Conservation (phyloP, 2,113 vertebrate species). For the Stigmatopora nigra region DNA sequence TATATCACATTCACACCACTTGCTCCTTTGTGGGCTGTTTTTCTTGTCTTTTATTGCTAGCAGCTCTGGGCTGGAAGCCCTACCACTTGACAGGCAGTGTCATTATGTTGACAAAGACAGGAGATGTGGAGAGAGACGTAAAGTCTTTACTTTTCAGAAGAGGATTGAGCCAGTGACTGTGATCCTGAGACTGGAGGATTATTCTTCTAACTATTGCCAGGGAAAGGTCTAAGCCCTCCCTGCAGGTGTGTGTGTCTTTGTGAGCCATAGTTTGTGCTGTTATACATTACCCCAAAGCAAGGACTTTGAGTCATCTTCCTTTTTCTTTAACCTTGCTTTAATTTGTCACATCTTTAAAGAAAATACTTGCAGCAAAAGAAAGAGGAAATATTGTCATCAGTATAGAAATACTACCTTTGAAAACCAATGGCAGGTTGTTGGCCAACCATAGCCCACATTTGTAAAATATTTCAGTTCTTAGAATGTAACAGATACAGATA, state of each 20-base stretch:
- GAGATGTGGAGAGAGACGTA: constrained; percentile 17
- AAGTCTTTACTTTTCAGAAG: constrained; percentile 28
- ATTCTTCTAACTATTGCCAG: constrained; percentile 29
- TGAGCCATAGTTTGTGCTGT: constrained; percentile 30
- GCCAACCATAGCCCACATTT: too few relatives aligned
- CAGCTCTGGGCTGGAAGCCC: background rate
- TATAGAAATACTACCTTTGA: background rate
- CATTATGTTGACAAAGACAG: constrained; percentile 20
- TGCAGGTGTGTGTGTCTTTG: constrained; percentile 16
- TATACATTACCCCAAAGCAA: constrained; percentile 38
- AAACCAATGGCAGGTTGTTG: too few relatives aligned
- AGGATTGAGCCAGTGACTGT: constrained; percentile 25
- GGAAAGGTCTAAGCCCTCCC: constrained; percentile 17
- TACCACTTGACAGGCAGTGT: background rate
- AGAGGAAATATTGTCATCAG: background rate
- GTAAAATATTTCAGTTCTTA: too few relatives aligned
- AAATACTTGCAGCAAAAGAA: background rate
- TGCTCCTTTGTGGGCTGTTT: constrained; percentile 15
- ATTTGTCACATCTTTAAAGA: background rate
- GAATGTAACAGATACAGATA: too few relatives aligned
- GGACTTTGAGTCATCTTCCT: constrained; percentile 44
- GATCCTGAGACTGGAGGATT: constrained; percentile 25
- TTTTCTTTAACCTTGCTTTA: constrained; percentile 3
- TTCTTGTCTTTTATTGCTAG: constrained; percentile 8
- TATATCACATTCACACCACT: constrained; percentile 15